Conservation (phyloP, 2,888 invertebrate species). For the Apantesis nais region DNA sequence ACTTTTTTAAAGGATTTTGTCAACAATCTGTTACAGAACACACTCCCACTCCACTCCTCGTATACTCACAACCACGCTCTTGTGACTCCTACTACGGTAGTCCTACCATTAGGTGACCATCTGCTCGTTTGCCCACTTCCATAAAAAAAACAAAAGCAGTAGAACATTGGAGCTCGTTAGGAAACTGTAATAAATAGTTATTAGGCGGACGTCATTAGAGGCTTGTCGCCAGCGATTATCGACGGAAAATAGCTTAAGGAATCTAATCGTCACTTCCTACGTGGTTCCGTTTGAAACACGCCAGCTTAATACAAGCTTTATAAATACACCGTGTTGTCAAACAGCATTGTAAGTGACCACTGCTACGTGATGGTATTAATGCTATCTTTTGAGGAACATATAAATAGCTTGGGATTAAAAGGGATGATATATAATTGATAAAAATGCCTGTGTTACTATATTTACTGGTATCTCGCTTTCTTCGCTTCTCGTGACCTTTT, state of each 20-base stretch:
- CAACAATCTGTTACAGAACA: no score
- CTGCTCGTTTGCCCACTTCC: no score
- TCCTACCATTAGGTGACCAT: no score
- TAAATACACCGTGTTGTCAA: conserved; percentile 34
- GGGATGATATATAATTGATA: no score
- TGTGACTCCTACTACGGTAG: not conserved
- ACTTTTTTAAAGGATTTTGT: no score
- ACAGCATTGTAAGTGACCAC: conserved; percentile 26
- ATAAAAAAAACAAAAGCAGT: not conserved
- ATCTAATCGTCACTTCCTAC: conserved; percentile 68
- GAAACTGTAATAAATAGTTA: conserved; percentile 32
- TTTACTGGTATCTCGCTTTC: no score
- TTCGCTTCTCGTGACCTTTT: no score
- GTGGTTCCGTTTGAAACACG: conserved; percentile 61
- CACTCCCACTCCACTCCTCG: no score
- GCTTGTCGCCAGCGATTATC: conserved; percentile 57
- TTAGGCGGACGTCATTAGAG: conserved; percentile 44
- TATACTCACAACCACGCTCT: not conserved
- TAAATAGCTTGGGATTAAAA: not conserved
- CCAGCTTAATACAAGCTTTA: conserved; percentile 40
- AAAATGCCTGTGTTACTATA: no score
- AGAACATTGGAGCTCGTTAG: conserved; percentile 17
- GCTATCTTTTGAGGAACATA: not conserved
- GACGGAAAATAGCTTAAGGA: conserved; percentile 60
- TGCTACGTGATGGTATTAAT: not conserved